A percentile compares a stretch with the other conserved stretches of the same genome.
These are phyloP conservation scores for Artibeus jamaicensis DNA, from an alignment of 2,797 vertebrate species.

Conservation along the genomic window DNA sequence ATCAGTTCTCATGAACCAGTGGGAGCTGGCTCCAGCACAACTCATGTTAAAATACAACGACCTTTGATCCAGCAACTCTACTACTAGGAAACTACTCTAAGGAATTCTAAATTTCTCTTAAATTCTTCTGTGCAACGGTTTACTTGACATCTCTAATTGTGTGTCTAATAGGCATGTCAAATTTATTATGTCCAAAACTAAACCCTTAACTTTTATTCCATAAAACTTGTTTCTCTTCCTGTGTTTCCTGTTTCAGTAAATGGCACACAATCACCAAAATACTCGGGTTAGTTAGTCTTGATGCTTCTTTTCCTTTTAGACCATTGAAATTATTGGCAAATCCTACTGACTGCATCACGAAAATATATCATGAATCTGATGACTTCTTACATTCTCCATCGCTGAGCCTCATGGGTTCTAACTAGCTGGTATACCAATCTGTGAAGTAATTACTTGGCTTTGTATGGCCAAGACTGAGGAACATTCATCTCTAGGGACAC, in stretches of 20 bases:
- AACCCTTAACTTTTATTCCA: constrained; percentile 43
- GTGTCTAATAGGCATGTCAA: constrained; percentile 33
- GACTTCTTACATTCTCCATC: background rate
- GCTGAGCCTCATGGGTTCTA: background rate
- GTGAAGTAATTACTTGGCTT: constrained; percentile 29
- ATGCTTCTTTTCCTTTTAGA: constrained; percentile 17
- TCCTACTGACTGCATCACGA: background rate
- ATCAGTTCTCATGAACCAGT: background rate
- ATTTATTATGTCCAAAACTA: constrained; percentile 11
- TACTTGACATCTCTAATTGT: constrained; percentile 18
- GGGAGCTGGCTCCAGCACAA: constrained; percentile 41
- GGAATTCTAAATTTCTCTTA: constrained; percentile 57
- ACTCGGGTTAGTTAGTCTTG: background rate
- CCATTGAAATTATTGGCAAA: constrained; percentile 24
- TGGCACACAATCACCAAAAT: background rate
- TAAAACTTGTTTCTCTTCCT: constrained; percentile 33
- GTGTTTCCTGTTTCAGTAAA: background rate
- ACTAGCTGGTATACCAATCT: background rate
- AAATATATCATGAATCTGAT: background rate
- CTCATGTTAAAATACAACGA: constrained; percentile 54
- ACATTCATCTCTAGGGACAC: background rate
- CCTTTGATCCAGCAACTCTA: constrained; percentile 60
- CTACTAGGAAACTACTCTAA: constrained; percentile 46
- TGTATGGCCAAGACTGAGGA: background rate
- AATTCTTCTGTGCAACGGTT: constrained; percentile 38